A percentile compares a stretch with the other conserved stretches of the same genome.
phyloP scores from a whole-genome alignment of 2,113 vertebrate genomes.

The Hoplias malabaricus region DNA sequence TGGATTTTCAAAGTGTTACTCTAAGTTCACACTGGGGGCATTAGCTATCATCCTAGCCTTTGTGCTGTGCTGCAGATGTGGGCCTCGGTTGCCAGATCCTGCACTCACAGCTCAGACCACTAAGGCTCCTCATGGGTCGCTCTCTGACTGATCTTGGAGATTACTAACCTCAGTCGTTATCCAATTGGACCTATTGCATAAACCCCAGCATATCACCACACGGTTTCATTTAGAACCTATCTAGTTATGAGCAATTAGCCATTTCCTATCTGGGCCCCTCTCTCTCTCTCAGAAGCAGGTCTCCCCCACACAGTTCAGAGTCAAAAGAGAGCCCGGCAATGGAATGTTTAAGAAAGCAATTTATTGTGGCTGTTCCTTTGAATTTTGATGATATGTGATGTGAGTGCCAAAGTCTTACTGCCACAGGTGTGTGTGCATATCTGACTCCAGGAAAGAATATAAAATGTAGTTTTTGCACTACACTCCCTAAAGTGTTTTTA shows the following conservation, averaged over 20 bases:
- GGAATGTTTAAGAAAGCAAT: conserved; percentile 2
- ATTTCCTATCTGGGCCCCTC: conserved; percentile 24
- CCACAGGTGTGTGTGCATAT: background rate
- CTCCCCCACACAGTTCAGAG: background rate
- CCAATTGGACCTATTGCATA: conserved; percentile 32
- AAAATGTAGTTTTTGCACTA: background rate
- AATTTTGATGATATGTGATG: conserved; percentile 7
- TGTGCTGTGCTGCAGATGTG: conserved; percentile 46
- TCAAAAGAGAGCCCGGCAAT: background rate
- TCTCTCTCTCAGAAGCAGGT: conserved; percentile 6
- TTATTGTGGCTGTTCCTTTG: conserved; percentile 15
- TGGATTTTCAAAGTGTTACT: conserved; percentile 13
- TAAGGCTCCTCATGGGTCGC: background rate
- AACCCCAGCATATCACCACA: conserved; percentile 14
- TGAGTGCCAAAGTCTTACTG: background rate
- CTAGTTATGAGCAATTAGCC: conserved; percentile 27
- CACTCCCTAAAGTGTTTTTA: background rate
- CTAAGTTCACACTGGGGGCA: conserved; percentile 18
- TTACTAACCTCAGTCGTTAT: conserved; percentile 40
- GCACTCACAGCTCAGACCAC: background rate
- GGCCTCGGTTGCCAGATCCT: conserved; percentile 20
- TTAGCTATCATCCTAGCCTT: background rate
- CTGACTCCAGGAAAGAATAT: background rate
- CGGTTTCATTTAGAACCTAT: conserved; percentile 27
- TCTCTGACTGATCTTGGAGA: conserved; percentile 24